A percentile compares a stretch with the other conserved stretches of the same genome.
phyloP scores from a whole-genome alignment of 2,113 vertebrate genomes.

The Clupea harengus region DNA sequence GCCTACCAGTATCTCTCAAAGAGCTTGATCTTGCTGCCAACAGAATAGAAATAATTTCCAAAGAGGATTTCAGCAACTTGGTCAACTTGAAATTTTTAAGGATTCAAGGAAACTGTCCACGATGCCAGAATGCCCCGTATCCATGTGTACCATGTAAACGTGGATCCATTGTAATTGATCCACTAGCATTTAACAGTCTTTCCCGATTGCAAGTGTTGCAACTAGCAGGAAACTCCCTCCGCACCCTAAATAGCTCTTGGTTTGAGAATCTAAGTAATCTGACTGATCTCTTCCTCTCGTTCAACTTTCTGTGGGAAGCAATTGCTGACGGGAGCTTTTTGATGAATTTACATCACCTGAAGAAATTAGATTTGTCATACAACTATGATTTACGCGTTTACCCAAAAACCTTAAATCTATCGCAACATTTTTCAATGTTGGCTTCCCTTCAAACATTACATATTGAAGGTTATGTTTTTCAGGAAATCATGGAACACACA shows the following conservation, averaged over 20 bases:
- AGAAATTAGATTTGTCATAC: constrained; percentile 72
- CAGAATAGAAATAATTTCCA: constrained; percentile 58
- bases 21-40: constrained; percentile 51
- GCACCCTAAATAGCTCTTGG: constrained; percentile 51
- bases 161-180: constrained; percentile 57
- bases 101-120: constrained; percentile 76
- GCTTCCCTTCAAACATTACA: constrained; percentile 62
- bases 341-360: constrained; percentile 52
- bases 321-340: constrained; percentile 62
- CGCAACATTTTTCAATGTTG: constrained; percentile 63
- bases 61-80: constrained; percentile 58
- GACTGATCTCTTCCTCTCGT: constrained; percentile 57
- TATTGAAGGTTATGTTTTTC: constrained; percentile 73
- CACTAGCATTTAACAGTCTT: constrained; percentile 59
- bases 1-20: constrained; percentile 46
- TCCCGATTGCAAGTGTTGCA: constrained; percentile 46
- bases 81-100: constrained; percentile 53
- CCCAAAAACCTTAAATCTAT: constrained; percentile 55
- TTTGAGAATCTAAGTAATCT: constrained; percentile 63
- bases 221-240: constrained; percentile 68
- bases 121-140: constrained; percentile 66
- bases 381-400: constrained; percentile 65
- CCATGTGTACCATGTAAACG: constrained; percentile 63
- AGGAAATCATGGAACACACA: constrained; percentile 58
- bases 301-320: constrained; percentile 61